Percentiles rank a stretch among this genome's conserved stretches.
These are phyloP conservation scores for Pterois miles DNA, from an alignment of 2,797 vertebrate species.

Conservation along the genomic window DNA sequence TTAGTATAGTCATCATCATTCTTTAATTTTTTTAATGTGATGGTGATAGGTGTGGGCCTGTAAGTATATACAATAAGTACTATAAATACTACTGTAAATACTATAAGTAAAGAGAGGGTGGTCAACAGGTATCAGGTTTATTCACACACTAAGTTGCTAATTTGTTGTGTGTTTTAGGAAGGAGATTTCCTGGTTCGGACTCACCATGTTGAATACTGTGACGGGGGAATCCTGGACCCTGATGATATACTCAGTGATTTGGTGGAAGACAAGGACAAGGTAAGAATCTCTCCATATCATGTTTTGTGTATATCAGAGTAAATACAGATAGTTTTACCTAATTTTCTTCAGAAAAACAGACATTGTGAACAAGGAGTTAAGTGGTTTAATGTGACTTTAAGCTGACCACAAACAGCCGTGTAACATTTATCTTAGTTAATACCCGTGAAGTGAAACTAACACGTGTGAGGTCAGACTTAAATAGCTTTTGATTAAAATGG, in stretches of 20 bases:
- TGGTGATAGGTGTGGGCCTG: neutral
- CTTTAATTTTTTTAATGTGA: neutral
- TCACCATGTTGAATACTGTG: constrained; percentile 95
- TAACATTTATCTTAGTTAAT: constrained; percentile 17
- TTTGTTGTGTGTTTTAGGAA: constrained; percentile 81
- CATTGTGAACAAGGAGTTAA: neutral
- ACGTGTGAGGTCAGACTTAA: neutral
- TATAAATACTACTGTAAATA: too few relatives aligned
- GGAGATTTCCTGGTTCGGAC: constrained; percentile 92
- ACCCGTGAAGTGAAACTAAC: constrained; percentile 10
- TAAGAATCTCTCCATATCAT: constrained; percentile 63
- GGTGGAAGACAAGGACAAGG: constrained; percentile 98
- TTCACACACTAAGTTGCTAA: neutral
- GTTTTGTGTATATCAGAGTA: neutral
- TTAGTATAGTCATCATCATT: too few relatives aligned
- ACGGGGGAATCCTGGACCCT: constrained; percentile 96
- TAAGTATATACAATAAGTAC: too few relatives aligned
- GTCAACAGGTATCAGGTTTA: neutral
- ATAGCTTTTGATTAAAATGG: constrained; percentile 9
- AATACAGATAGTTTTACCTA: neutral
- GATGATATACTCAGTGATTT: constrained; percentile 95
- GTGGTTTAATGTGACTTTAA: neutral
- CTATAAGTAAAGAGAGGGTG: neutral
- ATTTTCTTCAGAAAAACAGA: too few relatives aligned
- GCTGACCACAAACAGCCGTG: neutral